Conservation (phyloP, 2,888 invertebrate species). For the Drosophila anomelani region DNA sequence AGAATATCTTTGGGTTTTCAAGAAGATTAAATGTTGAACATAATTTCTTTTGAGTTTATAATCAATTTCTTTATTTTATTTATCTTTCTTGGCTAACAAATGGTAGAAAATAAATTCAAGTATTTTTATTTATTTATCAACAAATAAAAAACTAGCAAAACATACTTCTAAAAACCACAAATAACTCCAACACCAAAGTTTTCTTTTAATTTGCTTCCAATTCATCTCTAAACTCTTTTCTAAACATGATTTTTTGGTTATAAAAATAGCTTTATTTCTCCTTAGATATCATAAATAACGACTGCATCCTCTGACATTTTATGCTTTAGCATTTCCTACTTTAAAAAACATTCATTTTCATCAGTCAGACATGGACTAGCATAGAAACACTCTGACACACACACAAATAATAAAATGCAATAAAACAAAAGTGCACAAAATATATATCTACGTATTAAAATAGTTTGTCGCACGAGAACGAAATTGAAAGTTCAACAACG, state of each 20-base stretch:
- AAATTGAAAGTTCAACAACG: constrained; percentile 76
- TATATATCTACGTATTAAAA: constrained; percentile 28
- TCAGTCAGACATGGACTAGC: constrained; percentile 59
- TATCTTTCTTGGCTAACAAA: not conserved
- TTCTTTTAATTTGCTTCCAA: not conserved
- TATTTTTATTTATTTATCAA: not conserved
- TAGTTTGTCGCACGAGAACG: constrained; percentile 55
- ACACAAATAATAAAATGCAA: constrained; percentile 39
- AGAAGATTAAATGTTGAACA: not conserved
- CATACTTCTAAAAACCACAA: not conserved
- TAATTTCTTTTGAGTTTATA: not conserved
- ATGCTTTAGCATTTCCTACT: constrained; percentile 81
- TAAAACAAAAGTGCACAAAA: constrained; percentile 41
- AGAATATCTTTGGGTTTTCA: not conserved
- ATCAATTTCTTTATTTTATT: not conserved
- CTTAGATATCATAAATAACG: constrained; percentile 9
- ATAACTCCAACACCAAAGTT: not conserved
- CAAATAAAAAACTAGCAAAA: not conserved
- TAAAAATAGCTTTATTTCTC: constrained; percentile 8
- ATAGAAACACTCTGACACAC: constrained; percentile 29
- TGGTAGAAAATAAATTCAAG: not conserved
- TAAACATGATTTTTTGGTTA: not conserved
- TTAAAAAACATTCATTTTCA: constrained; percentile 83
- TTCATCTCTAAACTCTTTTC: not conserved
- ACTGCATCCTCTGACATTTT: constrained; percentile 16